phyloP scores from a whole-genome alignment of 2,888 invertebrate genomes.

The Epinotia bilunana region DNA sequence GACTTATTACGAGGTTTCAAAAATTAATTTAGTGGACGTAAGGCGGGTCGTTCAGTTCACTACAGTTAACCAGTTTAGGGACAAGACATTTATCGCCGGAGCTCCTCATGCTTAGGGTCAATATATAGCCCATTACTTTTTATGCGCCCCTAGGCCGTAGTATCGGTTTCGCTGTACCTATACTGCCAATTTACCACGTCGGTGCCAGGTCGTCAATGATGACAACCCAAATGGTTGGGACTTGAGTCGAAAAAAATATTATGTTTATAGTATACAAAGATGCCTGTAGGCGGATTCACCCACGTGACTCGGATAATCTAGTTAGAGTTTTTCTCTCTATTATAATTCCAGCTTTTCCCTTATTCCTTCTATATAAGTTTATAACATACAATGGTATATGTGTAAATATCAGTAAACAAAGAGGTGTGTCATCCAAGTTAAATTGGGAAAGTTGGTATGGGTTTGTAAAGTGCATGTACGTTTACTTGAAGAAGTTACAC shows the following conservation, averaged over 20 bases:
- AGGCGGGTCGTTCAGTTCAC: not conserved
- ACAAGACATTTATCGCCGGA: constrained; percentile 6
- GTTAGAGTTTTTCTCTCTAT: not conserved
- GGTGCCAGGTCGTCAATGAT: not conserved
- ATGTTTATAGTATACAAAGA: not conserved
- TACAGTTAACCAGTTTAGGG: constrained; percentile 17
- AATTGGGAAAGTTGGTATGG: not conserved
- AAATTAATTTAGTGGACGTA: not conserved
- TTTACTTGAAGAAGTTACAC: no score
- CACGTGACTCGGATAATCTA: no score
- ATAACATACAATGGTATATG: not conserved
- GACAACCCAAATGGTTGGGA: not conserved
- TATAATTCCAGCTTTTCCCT: not conserved
- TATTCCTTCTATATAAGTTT: no score
- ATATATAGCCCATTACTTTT: constrained; percentile 61
- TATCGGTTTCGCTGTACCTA: constrained; percentile 49
- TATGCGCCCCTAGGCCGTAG: constrained; percentile 60
- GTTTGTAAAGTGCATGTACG: no score
- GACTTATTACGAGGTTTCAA: not conserved
- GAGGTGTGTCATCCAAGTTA: not conserved
- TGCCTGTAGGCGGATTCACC: no score
- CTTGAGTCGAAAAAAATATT: not conserved
- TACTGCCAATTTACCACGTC: not conserved
- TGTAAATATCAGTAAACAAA: not conserved
- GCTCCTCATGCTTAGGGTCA: constrained; percentile 52